Conservation (phyloP, 2,888 invertebrate genomes). For the Rhagonycha fulva region DNA sequence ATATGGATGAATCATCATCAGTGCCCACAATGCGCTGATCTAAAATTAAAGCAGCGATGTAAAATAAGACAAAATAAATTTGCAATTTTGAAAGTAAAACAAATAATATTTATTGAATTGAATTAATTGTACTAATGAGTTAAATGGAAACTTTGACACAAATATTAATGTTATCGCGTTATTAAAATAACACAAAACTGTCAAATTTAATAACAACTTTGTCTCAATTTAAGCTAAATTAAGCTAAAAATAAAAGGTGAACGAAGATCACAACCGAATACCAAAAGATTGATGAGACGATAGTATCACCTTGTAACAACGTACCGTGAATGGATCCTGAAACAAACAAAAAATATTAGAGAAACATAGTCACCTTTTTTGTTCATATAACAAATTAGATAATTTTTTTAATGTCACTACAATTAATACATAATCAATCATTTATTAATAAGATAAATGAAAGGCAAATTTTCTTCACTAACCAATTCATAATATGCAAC, state of each 20-base stretch:
- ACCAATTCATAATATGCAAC: not conserved
- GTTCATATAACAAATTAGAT: not conserved
- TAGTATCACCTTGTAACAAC: conserved; percentile 44
- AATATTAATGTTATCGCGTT: not conserved
- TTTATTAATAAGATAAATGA: not conserved
- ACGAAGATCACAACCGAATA: conserved; percentile 16
- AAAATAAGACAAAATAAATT: not conserved
- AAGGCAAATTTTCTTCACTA: not conserved
- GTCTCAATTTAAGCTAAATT: conserved; percentile 1
- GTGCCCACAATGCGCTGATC: too few species aligned
- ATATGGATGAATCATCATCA: too few species aligned
- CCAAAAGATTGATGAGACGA: conserved; percentile 39
- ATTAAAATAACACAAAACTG: not conserved
- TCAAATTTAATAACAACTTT: not conserved
- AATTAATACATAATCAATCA: not conserved
- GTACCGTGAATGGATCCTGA: conserved; percentile 68
- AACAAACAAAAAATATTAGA: conserved; percentile 56
- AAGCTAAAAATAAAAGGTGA: conserved; percentile 1
- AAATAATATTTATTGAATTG: not conserved
- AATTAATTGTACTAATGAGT: not conserved
- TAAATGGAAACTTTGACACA: not conserved
- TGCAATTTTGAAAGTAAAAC: not conserved
- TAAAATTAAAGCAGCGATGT: too few species aligned
- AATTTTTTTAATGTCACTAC: not conserved
- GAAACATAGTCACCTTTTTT: not conserved